Base-by-base conservation (phyloP, 2,888 invertebrate genomes). In the Drosophila antonietae region DNA sequence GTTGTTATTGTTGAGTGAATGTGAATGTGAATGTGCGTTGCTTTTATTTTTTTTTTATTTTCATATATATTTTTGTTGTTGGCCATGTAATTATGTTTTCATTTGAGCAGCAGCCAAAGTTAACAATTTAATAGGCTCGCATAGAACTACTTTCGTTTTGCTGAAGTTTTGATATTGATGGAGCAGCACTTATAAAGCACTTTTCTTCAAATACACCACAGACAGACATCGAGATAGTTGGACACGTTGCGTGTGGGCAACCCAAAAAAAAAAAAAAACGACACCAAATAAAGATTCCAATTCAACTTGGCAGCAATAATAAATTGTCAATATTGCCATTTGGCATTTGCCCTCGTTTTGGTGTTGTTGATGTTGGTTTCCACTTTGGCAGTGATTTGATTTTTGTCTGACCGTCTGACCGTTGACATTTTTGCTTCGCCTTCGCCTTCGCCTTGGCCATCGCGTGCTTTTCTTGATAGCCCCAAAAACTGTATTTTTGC, bases 91-190 rank as follows among this genome's bases (percentile, higher is more conserved):
- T 86, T 84, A 83, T 83, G 71, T 81, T 87, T 87, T 76, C 69
- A 81, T 78, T 82, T 72, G 41, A 56, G 70, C 73, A 61, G 68
- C 74, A 68, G 52, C 14, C 35, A 44, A 68, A 80, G 66, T 78
- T 56, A 51, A 33, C 62, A 83, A 78, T 59, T 81, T 81, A 81
- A 83, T 88, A 78, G 75, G 68, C 75, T 46, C 60, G 71, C 80
- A 68, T 76, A 81, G 86, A 82, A 88, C 87, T 85, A 88, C 83
- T 86, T 83, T 86, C 88, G 78, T 86, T 88, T 86, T 78, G 88
- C 69, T 76, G 64, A 64, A 69, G 74, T 86, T 74, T 80, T 80
- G 81, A 83, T 87, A 73, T 87, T 81, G 84, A 83, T 87, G 84
- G 73, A 83, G 75, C 73, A 72, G 75, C 81, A 81, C 81, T 86